phyloP scores from a whole-genome alignment of 2,113 vertebrate species.

The Coregonus clupeaformis region DNA sequence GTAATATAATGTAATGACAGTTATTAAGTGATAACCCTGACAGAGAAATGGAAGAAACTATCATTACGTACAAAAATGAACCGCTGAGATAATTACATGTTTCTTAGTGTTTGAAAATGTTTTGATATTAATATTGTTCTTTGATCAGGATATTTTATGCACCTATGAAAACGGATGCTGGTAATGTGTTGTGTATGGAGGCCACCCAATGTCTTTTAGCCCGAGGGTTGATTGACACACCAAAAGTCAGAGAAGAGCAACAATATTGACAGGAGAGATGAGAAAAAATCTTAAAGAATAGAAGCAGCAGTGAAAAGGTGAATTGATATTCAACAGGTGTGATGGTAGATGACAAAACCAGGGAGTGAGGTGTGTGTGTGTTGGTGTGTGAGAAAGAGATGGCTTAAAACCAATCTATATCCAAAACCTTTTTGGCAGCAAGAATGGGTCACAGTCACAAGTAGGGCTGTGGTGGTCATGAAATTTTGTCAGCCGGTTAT shows the following conservation, averaged over 20 bases:
- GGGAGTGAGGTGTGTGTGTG: neutral
- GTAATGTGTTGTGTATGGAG: constrained; percentile 48
- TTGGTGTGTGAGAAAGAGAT: neutral
- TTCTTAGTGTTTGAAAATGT: neutral
- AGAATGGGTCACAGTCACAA: constrained; percentile 4
- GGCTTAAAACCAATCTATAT: neutral
- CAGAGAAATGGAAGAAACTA: constrained; percentile 35
- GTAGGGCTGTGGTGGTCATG: neutral
- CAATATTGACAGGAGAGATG: constrained; percentile 26
- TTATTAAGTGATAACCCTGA: constrained; percentile 34
- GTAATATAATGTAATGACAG: constrained; percentile 43
- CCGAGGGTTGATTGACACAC: constrained; percentile 35
- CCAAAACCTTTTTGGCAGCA: neutral
- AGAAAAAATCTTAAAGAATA: neutral
- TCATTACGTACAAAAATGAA: neutral
- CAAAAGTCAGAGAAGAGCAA: constrained; percentile 14
- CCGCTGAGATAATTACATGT: neutral
- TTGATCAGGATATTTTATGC: neutral
- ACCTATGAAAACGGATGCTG: neutral
- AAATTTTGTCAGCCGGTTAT: too few relatives aligned
- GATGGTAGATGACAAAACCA: constrained; percentile 15
- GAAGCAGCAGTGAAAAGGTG: constrained; percentile 23
- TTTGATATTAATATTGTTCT: neutral
- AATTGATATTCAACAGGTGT: constrained; percentile 40
- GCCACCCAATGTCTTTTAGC: constrained; percentile 10